Conservation (phyloP, 2,888 invertebrate genomes). For the Brenthis daphne region DNA sequence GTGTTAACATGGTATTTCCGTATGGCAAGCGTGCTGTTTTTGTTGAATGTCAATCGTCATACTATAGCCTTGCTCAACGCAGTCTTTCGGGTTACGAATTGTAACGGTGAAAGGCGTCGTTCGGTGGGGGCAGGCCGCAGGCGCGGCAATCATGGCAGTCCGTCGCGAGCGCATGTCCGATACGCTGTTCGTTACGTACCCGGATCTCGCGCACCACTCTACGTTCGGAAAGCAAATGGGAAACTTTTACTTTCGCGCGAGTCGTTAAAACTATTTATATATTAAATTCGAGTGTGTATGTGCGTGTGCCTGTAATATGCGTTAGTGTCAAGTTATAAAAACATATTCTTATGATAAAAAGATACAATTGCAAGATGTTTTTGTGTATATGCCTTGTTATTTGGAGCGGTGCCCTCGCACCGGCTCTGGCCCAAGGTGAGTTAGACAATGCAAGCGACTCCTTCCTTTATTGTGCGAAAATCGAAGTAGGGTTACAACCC, state of each 20-base stretch:
- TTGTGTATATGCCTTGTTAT: slow-evolving; percentile 67
- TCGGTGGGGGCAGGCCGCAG: slow-evolving; percentile 60
- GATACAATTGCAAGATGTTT: slow-evolving; percentile 69
- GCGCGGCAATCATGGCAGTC: slow-evolving; percentile 57
- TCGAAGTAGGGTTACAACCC: slow-evolving; percentile 13
- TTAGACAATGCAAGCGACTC: slow-evolving; percentile 62
- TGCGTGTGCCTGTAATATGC: slow-evolving; percentile 54
- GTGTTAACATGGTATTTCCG: slow-evolving; percentile 61
- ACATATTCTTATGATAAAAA: slow-evolving; percentile 44
- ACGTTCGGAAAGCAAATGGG: slow-evolving; percentile 47
- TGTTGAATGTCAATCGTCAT: slow-evolving; percentile 79
- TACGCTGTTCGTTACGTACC: slow-evolving; percentile 40
- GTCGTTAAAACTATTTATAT: slow-evolving; percentile 46
- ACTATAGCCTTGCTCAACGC: slow-evolving; percentile 73
- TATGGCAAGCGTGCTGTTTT: slow-evolving; percentile 64
- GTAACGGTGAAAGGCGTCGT: slow-evolving; percentile 66
- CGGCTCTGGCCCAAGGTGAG: slow-evolving; percentile 75
- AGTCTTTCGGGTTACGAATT: slow-evolving; percentile 71
- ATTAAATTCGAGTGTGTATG: slow-evolving; percentile 41
- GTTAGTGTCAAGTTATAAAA: slow-evolving; percentile 56
- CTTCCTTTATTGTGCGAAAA: slow-evolving; percentile 46
- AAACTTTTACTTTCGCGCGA: slow-evolving; percentile 67
- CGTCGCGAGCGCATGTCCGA: slow-evolving; percentile 49
- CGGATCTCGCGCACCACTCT: slow-evolving; percentile 37
- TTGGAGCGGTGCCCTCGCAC: slow-evolving; percentile 71